Evolutionary conservation across 2,888 invertebrate species (phyloP), one percentile per base, ranked within the genome.

Genomic region (Pyralis farinalis): DNA sequence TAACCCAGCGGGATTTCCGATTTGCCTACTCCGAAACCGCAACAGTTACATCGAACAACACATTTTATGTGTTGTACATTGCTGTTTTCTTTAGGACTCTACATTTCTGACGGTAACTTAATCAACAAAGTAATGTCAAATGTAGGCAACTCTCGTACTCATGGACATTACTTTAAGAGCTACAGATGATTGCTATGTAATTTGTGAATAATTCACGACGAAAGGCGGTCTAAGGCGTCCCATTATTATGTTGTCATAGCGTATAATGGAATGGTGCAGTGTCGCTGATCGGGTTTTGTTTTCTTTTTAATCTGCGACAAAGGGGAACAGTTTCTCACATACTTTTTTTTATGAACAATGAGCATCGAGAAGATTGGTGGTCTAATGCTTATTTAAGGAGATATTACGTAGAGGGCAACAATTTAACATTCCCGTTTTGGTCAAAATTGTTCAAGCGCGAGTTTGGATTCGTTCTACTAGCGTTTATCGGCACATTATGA

Each of bases 181-280:
- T 25, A 7, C 58, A 55, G 58, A 58, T 60, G 63, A 70, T 79
- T 72, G 73, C 73, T 75, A 68, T 75, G 67, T 86, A 84, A 85
- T 86, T 85, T 84, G 78, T 70, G 66, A 66, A 78, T 81, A 81
- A 84, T 82, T 77, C 67, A 57, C 58, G 51, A 56, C 65, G 65
- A 69, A 69, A 68, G 62, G 59, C 53, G 55, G 53, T 63, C 58
- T 66, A 64, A 55, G 58, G 53, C 49, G 53, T 37, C 35, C 68
- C 56, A 71, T 81, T 79, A 84, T 83, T 78, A 77, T 75, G 74
- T 76, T 79, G 80, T 81, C 82, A 74, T 66, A 70, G 62, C 57
- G 55, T 60, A 69, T 69, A 71, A 69, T 37, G 57, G 57, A 65
- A 71, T 60, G 63, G 62, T 63, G 53, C 56, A 55, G 44, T 46